Base-by-base conservation (phyloP, 2,797 vertebrate species). In the Euthynnus affinis region DNA sequence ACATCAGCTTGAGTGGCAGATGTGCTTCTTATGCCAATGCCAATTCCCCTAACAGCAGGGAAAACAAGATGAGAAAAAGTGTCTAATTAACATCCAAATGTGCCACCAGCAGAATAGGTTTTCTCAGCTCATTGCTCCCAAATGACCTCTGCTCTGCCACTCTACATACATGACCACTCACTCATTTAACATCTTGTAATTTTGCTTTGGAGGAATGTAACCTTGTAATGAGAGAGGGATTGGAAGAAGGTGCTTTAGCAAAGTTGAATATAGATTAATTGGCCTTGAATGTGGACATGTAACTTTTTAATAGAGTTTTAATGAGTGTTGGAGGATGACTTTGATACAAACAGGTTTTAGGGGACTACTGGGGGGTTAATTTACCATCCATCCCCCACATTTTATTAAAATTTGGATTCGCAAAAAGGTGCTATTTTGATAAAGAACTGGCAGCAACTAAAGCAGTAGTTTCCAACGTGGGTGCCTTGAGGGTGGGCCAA, bases 1-100 rank as follows among this genome's bases (percentile, higher is more conserved):
- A 74, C 68, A 81, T 78, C 63, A 55, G 29, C 53, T n/a, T 68
- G 64, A 88, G 77, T 84, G 78, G 78, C 89, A 87, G 87, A 86
- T 89, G 84, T 81, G 75, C 60, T 71, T 85, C 69, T 78, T 60
- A 66, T 65, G 67, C 61, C 78, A 73, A 78, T 53, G 58, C 70
- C 72, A 76, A 61, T 73, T 76, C 74, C 56, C 67, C 55, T n/a
- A 60, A 55, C 48, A 34, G 65, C 69, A 58, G 15, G 2, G 1
- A 72, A 57, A 71, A 69, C 6, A 29, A 27, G 34, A 71, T 69
- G 44, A 61, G 71, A 66, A 73, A 76, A 79, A 73, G 27, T 27
- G 27, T 71, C 73, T 76, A 80, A 85, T 87, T 82, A 85, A 80
- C 68, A 80, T 82, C 75, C 42, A 63, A 85, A 80, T 77, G 62